Base-by-base conservation (phyloP, 2,797 vertebrate genomes). In the Tachyglossus aculeatus region DNA sequence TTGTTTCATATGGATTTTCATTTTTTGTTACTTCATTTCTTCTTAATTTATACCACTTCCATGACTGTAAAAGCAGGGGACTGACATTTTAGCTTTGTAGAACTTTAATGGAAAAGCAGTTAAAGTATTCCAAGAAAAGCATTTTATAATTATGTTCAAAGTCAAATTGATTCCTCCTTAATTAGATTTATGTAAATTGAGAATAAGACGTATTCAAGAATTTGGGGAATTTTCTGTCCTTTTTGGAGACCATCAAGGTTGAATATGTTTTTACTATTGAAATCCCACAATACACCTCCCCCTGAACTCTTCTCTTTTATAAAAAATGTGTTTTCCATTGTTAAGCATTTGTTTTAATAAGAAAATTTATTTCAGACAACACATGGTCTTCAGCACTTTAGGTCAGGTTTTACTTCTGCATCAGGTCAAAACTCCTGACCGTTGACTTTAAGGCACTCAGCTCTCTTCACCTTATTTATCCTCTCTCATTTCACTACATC, bases 211-310 rank as follows among this genome's bases (percentile, higher is more conserved):
- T 38, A 61, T 31, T 39, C 9, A 32, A 57, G 16, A 8, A 52
- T 50, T 66, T 31, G 16, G 51, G 54, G 50, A 43, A 31, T 44
- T 62, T 53, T 34, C 24, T 38, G 48, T 40, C 56, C 48, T 13
- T 63, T 64, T 37, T 69, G 10, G 16, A 61, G 53, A 52, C 6
- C 19, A 69, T 27, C 43, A 66, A 54, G 39, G 40, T 63, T 59
- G 37, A 72, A 67, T 57, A 67, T 41, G 44, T 36, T 60, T 67
- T 59, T 40, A 47, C 37, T 53, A 18, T 61, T n/a, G n/a, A n/a
- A n/a, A n/a, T n/a, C n/a, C n/a, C n/a, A n/a, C n/a, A n/a, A n/a
- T n/a, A n/a, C n/a, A n/a, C n/a, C n/a, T n/a, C n/a, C n/a, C n/a
- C n/a, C n/a, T n/a, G n/a, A n/a, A n/a, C n/a, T n/a, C n/a, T n/a